Evolutionary conservation across 2,888 invertebrate genomes (phyloP).

Genomic region (Tetragonula carbonaria): DNA sequence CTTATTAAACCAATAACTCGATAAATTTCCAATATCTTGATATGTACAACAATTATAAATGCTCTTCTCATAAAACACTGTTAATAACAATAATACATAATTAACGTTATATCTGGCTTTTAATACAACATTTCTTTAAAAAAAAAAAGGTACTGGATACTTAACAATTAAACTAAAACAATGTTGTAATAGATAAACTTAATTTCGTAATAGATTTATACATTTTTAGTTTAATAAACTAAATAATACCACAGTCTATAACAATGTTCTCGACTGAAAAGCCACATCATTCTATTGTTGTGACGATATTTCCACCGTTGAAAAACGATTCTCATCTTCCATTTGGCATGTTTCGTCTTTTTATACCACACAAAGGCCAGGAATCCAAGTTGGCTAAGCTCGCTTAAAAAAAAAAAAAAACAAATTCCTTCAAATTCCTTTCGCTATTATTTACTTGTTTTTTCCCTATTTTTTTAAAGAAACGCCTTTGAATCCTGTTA

Average conservation of each 20-base stretch:
- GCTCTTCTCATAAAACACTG: constrained; percentile 13
- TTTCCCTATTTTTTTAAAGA: neutral
- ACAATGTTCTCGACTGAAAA: neutral
- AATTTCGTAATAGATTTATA: neutral
- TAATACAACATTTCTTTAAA: neutral
- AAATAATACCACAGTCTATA: constrained; percentile 7
- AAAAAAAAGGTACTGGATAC: neutral
- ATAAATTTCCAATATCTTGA: neutral
- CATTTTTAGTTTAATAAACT: neutral
- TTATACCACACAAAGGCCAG: neutral
- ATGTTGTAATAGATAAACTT: neutral
- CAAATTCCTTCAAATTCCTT: neutral
- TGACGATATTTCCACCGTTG: constrained; percentile 39
- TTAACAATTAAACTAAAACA: neutral
- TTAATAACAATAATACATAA: constrained; percentile 2
- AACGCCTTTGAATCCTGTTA: fast-evolving
- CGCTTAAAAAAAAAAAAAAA: neutral
- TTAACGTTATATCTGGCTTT: neutral
- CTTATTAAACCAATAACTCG: neutral
- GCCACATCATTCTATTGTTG: neutral
- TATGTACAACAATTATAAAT: constrained; percentile 26
- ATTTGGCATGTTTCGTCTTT: neutral
- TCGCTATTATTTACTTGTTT: too few species aligned
- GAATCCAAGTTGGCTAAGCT: neutral
- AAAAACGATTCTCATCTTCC: constrained; percentile 14